These are phyloP conservation scores for Picus viridis DNA, from an alignment of 2,797 vertebrate genomes.

Conservation along the genomic window DNA sequence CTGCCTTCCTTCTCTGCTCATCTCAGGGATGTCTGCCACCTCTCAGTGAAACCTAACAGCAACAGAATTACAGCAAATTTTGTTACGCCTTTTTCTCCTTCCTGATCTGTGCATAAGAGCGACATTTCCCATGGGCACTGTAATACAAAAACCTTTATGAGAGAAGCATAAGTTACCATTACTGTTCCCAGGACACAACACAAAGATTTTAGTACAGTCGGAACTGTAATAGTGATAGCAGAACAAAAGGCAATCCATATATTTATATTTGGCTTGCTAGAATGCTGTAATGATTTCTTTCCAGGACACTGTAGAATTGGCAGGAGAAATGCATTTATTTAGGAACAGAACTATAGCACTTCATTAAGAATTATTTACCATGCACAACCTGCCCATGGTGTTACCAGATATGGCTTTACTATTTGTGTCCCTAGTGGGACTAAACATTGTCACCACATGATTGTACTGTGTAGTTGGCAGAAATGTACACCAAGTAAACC, in stretches of 20 bases:
- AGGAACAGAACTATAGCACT: background rate
- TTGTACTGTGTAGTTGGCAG: background rate
- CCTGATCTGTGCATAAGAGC: background rate
- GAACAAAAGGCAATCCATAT: background rate
- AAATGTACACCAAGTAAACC: background rate
- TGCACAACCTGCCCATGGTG: background rate
- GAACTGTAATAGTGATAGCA: background rate
- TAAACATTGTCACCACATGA: background rate
- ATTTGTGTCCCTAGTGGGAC: background rate
- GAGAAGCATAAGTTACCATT: fast-evolving
- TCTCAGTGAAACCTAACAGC: background rate
- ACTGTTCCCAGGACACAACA: background rate
- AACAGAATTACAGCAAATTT: background rate
- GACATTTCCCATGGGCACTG: background rate
- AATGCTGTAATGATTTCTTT: background rate
- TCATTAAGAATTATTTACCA: background rate
- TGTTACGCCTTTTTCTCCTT: background rate
- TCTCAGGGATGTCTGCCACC: background rate
- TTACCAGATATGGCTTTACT: background rate
- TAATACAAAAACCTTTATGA: background rate
- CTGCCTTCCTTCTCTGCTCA: background rate
- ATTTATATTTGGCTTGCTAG: background rate
- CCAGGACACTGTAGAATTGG: background rate
- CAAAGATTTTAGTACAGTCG: background rate
- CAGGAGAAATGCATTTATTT: background rate